Percentiles rank a stretch among this genome's conserved stretches.
These are phyloP conservation scores for Thaumetopoea pityocampa DNA, from an alignment of 1,140 invertebrate species.

Conservation along the genomic window DNA sequence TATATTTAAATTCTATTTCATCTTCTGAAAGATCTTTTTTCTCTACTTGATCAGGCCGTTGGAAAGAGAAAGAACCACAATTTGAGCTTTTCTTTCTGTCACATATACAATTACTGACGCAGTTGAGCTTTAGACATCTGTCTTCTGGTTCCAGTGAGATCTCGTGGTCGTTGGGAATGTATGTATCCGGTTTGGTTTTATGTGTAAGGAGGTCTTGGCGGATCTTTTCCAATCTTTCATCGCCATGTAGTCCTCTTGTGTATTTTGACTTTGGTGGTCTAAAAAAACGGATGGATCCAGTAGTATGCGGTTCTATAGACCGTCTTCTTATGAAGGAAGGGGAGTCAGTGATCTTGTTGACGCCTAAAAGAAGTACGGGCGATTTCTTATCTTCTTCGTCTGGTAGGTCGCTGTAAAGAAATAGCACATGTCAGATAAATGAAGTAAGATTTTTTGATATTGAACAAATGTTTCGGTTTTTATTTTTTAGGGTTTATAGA, in stretches of 20 bases:
- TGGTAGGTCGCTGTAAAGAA: conserved; percentile 63
- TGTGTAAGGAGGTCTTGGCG: conserved; percentile 64
- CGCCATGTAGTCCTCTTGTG: conserved; percentile 58
- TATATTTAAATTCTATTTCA: conserved; percentile 68
- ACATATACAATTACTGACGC: conserved; percentile 57
- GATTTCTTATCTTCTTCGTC: conserved; percentile 70
- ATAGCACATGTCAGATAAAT: conserved; percentile 4
- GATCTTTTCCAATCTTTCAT: conserved; percentile 66
- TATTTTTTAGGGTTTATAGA: no score
- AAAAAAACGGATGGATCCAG: conserved; percentile 62
- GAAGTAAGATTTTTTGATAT: conserved; percentile 1
- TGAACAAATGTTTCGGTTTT: no score
- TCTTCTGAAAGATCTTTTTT: conserved; percentile 52
- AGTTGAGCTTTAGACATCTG: conserved; percentile 50
- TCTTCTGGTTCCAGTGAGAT: conserved; percentile 44
- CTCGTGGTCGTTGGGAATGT: conserved; percentile 60
- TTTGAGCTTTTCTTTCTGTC: conserved; percentile 51
- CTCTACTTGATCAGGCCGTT: conserved; percentile 40
- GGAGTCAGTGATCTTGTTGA: conserved; percentile 67
- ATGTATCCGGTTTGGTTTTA: conserved; percentile 56
- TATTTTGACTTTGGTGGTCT: conserved; percentile 65
- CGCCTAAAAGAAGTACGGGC: conserved; percentile 63
- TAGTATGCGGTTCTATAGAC: conserved; percentile 48
- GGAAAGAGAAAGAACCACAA: conserved; percentile 63
- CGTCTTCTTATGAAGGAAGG: conserved; percentile 54